A percentile compares a stretch with the other conserved stretches of the same genome.
Evolutionary conservation across 2,888 invertebrate genomes (phyloP).

Genomic region (Plagiodera versicolora): DNA sequence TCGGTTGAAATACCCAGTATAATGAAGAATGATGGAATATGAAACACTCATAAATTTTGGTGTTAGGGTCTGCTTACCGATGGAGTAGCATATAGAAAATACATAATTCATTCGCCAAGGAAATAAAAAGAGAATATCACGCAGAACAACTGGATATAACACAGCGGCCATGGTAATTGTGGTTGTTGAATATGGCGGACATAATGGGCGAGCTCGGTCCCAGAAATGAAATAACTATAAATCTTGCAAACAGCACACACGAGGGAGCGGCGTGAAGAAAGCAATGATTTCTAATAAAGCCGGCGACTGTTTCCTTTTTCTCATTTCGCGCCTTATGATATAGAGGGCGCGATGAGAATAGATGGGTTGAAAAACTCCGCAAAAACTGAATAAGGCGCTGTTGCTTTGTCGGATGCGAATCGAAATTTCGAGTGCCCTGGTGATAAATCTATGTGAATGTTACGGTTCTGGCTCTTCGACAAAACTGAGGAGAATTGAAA

Average conservation of each 20-base stretch:
- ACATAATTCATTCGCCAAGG: too few relatives aligned
- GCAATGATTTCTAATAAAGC: slow-evolving; percentile 22
- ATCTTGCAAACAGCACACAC: slow-evolving; percentile 15
- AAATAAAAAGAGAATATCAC: too few relatives aligned
- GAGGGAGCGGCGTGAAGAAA: slow-evolving; percentile 16
- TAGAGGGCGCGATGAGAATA: slow-evolving; percentile 5
- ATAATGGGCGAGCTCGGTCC: slow-evolving; percentile 12
- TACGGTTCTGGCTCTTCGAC: not conserved
- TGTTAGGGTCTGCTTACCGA: too few relatives aligned
- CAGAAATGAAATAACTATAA: slow-evolving; percentile 18
- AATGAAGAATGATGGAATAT: too few relatives aligned
- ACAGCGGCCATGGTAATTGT: slow-evolving; percentile 11
- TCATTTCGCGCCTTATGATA: slow-evolving; percentile 13
- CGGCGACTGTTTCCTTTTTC: slow-evolving; percentile 17
- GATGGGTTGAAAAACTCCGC: not conserved
- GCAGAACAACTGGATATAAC: not conserved
- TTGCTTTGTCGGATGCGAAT: not conserved
- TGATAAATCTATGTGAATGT: not conserved
- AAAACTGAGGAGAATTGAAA: not conserved
- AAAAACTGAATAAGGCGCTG: not conserved
- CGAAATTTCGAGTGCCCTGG: not conserved
- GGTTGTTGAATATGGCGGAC: slow-evolving; percentile 12
- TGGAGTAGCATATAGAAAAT: too few relatives aligned
- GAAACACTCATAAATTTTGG: too few relatives aligned
- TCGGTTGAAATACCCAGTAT: too few relatives aligned